Evolutionary conservation across 2,113 vertebrate genomes (phyloP), one percentile per base, ranked within the genome.

Genomic region (Neotoma lepida): DNA sequence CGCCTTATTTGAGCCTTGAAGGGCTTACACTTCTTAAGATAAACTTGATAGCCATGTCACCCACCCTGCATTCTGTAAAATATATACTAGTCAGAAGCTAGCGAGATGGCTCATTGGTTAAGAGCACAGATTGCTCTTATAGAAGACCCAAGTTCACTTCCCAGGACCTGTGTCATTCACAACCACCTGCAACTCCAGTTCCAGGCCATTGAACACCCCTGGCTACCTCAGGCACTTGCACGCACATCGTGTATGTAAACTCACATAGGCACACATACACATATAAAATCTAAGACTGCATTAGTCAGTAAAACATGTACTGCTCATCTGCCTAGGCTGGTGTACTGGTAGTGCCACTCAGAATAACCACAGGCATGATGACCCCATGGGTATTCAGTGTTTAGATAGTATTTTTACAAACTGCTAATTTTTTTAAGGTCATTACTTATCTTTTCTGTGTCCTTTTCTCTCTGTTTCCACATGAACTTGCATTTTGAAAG

Each of bases 21-120:
- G 9, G 26, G 1, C 51, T 71, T 70, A 15, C 15, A 4, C 66
- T 61, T 91, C 66, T 63, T 35, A 51, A 24, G 20, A 44, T n/a
- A 22, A 87, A 39, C 35, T 12, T 58, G 6, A n/a, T 3, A 2
- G 39, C 41, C 33, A 0, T 0, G 71, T 30, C 20, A 18, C 1
- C 17, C 1, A 12, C 33, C 56, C 85, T 20, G 41, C 49, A 20
- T n/a, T 70, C 82, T 33, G 12, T 9, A 51, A 56, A 51, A 82
- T 6, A 12, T 2, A 0, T 0, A 2, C 20, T 17, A 61, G 3
- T 54, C n/a, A 13, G 56, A 33, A 26, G 81, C 81, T 61, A 84
- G 56, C 4, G 4, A 10, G 80, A 44, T 44, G 17, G 56, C 80
- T 9, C 56, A 30, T 4, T 41, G 14, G 24, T 30, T 61, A 84